phyloP scores from a whole-genome alignment of 2,797 vertebrate genomes.

The Hypotaenidia philippensis region DNA sequence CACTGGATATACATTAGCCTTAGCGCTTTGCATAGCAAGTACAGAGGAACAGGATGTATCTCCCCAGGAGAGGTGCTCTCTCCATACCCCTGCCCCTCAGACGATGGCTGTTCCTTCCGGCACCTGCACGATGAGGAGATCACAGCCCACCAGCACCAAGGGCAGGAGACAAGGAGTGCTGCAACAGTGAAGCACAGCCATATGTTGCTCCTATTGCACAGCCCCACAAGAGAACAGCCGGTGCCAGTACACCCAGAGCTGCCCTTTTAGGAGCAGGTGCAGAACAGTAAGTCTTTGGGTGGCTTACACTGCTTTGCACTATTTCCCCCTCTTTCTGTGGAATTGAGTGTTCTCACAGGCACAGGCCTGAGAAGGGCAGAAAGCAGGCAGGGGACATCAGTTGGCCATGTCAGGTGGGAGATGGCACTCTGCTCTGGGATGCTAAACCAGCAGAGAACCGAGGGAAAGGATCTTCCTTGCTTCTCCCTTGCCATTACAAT shows the following conservation, averaged over 20 bases:
- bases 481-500: not conserved
- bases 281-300: not conserved
- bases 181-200: not conserved
- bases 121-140: not conserved
- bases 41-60: not conserved
- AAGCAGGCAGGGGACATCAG: not conserved
- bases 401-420: fast-evolving
- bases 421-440: not conserved
- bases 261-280: not conserved
- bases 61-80: fast-evolving
- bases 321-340: not conserved
- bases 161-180: not conserved
- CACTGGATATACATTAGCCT: not conserved
- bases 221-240: not conserved
- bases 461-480: not conserved
- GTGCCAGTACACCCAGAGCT: not conserved
- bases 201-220: fast-evolving
- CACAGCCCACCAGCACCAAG: not conserved
- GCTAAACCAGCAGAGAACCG: not conserved
- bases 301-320: not conserved
- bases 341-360: not conserved
- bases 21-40: not conserved
- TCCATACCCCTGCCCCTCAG: too few species aligned
- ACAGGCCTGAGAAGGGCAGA: not conserved
- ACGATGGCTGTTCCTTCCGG: not conserved